Evolutionary conservation across 2,888 invertebrate genomes (phyloP), one percentile per base, ranked within the genome.

Genomic region (Colostygia pectinataria): DNA sequence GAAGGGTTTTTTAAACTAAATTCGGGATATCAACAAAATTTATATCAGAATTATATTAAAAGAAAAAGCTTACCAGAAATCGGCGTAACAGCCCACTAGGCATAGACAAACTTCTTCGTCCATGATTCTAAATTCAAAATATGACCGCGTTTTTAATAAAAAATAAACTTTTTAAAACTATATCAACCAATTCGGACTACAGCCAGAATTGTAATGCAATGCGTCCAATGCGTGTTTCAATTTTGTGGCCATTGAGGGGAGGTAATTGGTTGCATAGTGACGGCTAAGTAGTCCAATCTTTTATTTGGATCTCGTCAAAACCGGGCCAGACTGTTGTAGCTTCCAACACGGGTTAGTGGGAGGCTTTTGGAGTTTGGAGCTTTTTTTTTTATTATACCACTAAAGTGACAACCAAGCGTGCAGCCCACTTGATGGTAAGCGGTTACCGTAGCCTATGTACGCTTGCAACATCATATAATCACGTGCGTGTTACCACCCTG

Each of bases 251-350:
- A 74, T 69, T 72, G 74, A 74, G 72, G 74, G 80, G 83, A 74
- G 65, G 77, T 81, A 83, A 86, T 84, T 84, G 83, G 77, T 62
- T 46, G 60, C 68, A 71, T 72, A 72, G 74, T 72, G 74, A 67
- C 63, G 63, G 56, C 43, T 61, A 68, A 68, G 52, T 41, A 53
- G 29, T 10, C 20, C 25, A 39, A 13, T 39, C 49, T 48, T 55
- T 39, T 53, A 57, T 57, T 55, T 49, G 55, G 55, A 53, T 36
- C 31, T 42, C 47, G 37, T 49, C 48, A 41, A 43, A 41, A 28
- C 41, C 44, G 55, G n/a, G n/a, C n/a, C n/a, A n/a, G n/a, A n/a
- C n/a, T n/a, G n/a, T n/a, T n/a, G n/a, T n/a, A n/a, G n/a, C n/a
- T n/a, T n/a, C n/a, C n/a, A n/a, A n/a, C n/a, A n/a, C n/a, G n/a